Conservation (phyloP, 2,797 vertebrate genomes). For the Anguilla megastoma region DNA sequence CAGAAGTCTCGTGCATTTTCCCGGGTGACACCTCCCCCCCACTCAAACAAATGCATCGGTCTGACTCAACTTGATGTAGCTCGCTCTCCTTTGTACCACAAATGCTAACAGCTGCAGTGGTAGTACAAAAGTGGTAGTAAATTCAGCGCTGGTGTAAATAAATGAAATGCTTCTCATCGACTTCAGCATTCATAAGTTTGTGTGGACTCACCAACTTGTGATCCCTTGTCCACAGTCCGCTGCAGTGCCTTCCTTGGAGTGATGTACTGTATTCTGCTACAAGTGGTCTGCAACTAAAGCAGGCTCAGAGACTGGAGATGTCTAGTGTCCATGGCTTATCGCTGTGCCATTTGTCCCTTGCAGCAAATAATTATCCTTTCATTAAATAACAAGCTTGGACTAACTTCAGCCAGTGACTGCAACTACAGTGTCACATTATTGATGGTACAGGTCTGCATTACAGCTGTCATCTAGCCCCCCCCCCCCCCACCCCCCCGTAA, state of each 20-base stretch:
- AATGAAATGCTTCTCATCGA: conserved; percentile 50
- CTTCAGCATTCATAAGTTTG: conserved; percentile 49
- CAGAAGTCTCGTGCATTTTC: neutral
- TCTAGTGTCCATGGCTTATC: conserved; percentile 25
- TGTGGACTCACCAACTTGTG: conserved; percentile 45
- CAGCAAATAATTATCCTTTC: conserved; percentile 27
- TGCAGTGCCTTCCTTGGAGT: conserved; percentile 73
- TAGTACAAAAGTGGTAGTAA: neutral
- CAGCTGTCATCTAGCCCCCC: conserved; percentile 39
- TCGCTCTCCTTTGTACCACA: conserved; percentile 17
- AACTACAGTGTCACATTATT: conserved; percentile 34
- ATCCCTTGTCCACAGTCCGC: conserved; percentile 50
- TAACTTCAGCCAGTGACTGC: conserved; percentile 27
- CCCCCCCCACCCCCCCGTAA: neutral
- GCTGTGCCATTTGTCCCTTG: conserved; percentile 45
- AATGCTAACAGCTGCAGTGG: neutral
- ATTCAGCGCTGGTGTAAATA: conserved; percentile 54
- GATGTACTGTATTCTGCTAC: conserved; percentile 53
- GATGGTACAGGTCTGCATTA: conserved; percentile 58
- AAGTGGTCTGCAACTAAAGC: conserved; percentile 42
- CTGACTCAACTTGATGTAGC: conserved; percentile 28
- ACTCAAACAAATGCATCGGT: neutral
- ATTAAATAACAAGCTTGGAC: conserved; percentile 15
- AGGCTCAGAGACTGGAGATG: conserved; percentile 39
- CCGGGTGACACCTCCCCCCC: neutral